Conservation (phyloP, 2,797 vertebrate genomes). For the Sebastes wilsoni region DNA sequence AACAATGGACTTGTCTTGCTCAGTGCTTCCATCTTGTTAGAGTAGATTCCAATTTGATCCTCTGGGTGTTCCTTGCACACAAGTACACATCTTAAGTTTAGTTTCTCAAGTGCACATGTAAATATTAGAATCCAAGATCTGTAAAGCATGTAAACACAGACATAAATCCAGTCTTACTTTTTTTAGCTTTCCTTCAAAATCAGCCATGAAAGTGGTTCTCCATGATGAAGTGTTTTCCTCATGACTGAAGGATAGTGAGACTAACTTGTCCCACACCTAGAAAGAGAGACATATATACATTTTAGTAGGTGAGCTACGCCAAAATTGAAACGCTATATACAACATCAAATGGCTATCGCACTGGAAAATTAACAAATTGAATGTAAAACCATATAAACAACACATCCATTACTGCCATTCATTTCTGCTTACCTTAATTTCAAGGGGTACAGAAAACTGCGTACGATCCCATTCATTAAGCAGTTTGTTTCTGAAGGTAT, state of each 20-base stretch:
- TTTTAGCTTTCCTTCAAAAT: slow-evolving; percentile 49
- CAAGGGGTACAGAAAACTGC: accelerated
- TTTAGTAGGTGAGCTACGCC: not conserved
- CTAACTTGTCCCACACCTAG: slow-evolving; percentile 37
- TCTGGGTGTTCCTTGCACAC: accelerated
- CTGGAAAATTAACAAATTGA: not conserved
- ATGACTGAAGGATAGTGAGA: slow-evolving; percentile 6
- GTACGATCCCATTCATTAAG: accelerated
- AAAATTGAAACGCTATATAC: not conserved
- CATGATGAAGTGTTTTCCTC: slow-evolving; percentile 10
- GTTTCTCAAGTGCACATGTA: not conserved
- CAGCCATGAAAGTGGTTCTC: not conserved
- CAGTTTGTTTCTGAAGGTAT: slow-evolving; percentile 11
- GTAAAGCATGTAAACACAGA: not conserved
- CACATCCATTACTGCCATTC: not conserved
- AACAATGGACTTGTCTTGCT: slow-evolving; percentile 3
- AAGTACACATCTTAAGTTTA: not conserved
- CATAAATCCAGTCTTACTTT: not conserved
- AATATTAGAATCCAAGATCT: not conserved
- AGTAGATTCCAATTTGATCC: slow-evolving; percentile 43
- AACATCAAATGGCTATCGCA: not conserved
- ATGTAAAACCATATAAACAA: not conserved
- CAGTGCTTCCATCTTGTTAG: slow-evolving; percentile 13
- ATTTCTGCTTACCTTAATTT: slow-evolving; percentile 30
- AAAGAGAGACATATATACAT: not conserved